Percentiles rank a stretch among this genome's conserved stretches.
These are phyloP conservation scores for Channa striata DNA, from an alignment of 2,797 vertebrate species.

Conservation along the genomic window DNA sequence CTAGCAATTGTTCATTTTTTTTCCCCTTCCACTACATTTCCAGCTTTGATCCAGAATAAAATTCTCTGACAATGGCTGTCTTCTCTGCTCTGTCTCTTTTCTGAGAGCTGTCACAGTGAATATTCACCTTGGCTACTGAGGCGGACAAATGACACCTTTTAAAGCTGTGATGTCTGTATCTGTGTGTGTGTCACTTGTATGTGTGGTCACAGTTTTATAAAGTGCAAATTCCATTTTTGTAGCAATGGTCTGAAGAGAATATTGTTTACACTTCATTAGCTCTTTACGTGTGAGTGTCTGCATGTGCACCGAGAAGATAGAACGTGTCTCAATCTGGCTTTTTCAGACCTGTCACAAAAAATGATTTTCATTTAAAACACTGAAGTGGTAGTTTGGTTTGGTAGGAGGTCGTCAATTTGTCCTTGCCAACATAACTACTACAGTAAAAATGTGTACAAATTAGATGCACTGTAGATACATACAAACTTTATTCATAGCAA, in stretches of 20 bases:
- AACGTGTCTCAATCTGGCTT: constrained; percentile 13
- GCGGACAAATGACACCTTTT: constrained; percentile 71
- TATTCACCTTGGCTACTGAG: constrained; percentile 68
- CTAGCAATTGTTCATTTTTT: constrained; percentile 5
- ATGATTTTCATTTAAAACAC: not conserved
- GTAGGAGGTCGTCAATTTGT: too few relatives aligned
- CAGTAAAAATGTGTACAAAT: too few relatives aligned
- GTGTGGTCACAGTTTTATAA: constrained; percentile 53
- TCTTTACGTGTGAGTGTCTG: constrained; percentile 17
- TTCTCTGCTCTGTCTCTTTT: constrained; percentile 42
- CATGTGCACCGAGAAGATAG: constrained; percentile 4
- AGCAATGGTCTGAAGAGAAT: constrained; percentile 59
- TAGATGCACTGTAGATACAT: too few relatives aligned
- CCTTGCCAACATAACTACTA: too few relatives aligned
- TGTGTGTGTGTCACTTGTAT: constrained; percentile 46
- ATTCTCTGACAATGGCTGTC: constrained; percentile 10
- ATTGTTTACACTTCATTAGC: constrained; percentile 71
- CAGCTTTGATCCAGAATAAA: constrained; percentile 9
- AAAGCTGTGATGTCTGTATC: constrained; percentile 52
- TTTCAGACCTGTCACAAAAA: not conserved
- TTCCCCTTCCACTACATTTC: not conserved
- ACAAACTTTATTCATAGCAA: too few relatives aligned
- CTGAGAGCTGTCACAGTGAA: constrained; percentile 66
- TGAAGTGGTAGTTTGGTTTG: too few relatives aligned
- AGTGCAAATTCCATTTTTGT: constrained; percentile 76